Conservation (phyloP, 2,113 vertebrate species). For the Xenopus laevis region DNA sequence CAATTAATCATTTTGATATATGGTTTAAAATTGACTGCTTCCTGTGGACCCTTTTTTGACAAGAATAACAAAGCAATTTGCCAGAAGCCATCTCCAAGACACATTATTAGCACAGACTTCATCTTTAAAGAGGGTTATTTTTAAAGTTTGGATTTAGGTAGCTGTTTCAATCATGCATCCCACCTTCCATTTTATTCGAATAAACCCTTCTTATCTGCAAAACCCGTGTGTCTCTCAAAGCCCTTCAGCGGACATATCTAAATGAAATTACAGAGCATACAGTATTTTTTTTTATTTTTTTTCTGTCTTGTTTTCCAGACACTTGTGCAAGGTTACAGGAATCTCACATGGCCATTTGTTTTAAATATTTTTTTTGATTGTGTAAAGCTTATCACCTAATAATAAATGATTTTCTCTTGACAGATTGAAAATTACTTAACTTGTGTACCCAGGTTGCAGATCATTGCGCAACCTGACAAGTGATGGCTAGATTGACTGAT, state of each 20-base stretch:
- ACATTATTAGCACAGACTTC: conserved; percentile 86
- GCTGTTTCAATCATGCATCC: conserved; percentile 66
- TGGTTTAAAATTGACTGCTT: conserved; percentile 94
- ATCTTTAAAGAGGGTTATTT: conserved; percentile 67
- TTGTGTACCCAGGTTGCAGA: no score
- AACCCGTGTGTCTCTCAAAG: background rate
- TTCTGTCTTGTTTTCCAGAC: background rate
- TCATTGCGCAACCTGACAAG: no score
- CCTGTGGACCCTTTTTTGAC: conserved; percentile 87
- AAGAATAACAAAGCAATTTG: conserved; percentile 98
- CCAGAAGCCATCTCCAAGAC: conserved; percentile 91
- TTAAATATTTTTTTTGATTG: no score
- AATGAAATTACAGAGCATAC: background rate
- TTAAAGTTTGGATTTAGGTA: conserved; percentile 60
- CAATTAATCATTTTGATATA: conserved; percentile 99
- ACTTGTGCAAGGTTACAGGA: background rate
- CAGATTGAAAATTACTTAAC: no score
- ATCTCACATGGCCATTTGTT: conserved; percentile 8
- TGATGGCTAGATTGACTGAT: no score
- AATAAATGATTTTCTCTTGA: no score
- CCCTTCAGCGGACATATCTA: background rate
- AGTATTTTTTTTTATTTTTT: no score
- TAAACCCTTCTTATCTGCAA: conserved; percentile 52
- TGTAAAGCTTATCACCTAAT: no score
- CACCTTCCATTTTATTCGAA: conserved; percentile 50